A percentile compares a stretch with the other conserved stretches of the same genome.
Evolutionary conservation across 2,888 invertebrate genomes (phyloP).

Genomic region (Rhyacophila evoluta): DNA sequence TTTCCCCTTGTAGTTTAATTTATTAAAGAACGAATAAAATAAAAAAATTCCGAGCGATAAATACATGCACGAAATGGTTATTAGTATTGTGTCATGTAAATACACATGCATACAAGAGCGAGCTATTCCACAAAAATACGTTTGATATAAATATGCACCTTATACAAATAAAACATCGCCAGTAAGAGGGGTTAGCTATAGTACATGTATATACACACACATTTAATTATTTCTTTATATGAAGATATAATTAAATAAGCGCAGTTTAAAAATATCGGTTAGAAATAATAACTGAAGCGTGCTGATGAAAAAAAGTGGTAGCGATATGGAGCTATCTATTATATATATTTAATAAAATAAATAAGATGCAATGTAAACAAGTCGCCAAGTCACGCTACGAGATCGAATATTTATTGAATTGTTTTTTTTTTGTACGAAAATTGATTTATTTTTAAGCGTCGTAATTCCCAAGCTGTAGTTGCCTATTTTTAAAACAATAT

Average conservation of each 20-base stretch:
- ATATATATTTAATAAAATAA: not conserved
- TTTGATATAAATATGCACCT: constrained; percentile 34
- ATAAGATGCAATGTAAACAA: not conserved
- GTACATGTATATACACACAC: constrained; percentile 26
- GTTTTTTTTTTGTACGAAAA: no score
- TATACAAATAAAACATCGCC: constrained; percentile 43
- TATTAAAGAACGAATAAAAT: not conserved
- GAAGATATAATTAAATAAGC: constrained; percentile 49
- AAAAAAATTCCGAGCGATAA: not conserved
- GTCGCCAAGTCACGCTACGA: not conserved
- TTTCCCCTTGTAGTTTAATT: not conserved
- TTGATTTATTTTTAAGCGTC: no score
- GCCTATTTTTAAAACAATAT: no score
- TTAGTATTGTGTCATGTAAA: not conserved
- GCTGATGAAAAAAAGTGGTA: constrained; percentile 32
- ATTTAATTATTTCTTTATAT: no score
- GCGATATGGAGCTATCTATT: constrained; percentile 3
- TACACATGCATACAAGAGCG: constrained; percentile 27
- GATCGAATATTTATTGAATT: no score
- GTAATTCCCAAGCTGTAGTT: no score
- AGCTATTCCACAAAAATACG: constrained; percentile 28
- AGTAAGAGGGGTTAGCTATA: constrained; percentile 40
- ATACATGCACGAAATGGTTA: not conserved
- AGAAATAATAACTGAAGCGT: constrained; percentile 49
- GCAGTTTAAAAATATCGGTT: constrained; percentile 48